Evolutionary conservation across 2,888 invertebrate genomes (phyloP).

Genomic region (Mystacides longicornis): DNA sequence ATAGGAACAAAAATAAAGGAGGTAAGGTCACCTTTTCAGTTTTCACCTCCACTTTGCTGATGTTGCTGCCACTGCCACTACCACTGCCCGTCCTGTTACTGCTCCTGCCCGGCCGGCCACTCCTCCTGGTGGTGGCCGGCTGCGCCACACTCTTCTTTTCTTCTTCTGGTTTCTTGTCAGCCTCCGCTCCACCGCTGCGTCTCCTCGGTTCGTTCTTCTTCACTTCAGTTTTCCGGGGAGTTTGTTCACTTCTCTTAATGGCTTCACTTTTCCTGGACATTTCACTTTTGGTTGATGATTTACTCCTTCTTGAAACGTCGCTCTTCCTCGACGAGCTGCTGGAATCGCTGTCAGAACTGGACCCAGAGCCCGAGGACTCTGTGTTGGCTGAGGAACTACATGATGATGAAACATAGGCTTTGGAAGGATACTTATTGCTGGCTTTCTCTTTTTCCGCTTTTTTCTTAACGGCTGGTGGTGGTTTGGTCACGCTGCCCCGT

Average conservation of each 20-base stretch:
- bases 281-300: conserved; percentile 8
- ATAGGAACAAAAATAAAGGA: not conserved
- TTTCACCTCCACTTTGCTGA: conserved; percentile 20
- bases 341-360: conserved; percentile 32
- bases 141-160: conserved; percentile 31
- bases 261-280: conserved; percentile 9
- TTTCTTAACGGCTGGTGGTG: conserved; percentile 24
- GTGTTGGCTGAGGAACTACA: conserved; percentile 25
- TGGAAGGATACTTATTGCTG: conserved; percentile 20
- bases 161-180: conserved; percentile 22
- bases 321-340: conserved; percentile 35
- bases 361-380: conserved; percentile 33
- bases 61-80: conserved; percentile 27
- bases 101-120: not conserved
- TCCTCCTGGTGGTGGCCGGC: conserved; percentile 2
- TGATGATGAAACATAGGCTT: conserved; percentile 21
- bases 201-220: not conserved
- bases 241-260: conserved; percentile 9
- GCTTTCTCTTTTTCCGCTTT: conserved; percentile 28
- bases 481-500: conserved; percentile 30
- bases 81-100: conserved; percentile 4
- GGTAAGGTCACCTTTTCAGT: not conserved
- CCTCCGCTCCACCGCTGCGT: conserved; percentile 9
- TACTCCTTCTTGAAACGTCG: conserved; percentile 37
- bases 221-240: conserved; percentile 16